Evolutionary conservation across 2,797 vertebrate species (phyloP), one percentile per base, ranked within the genome.

Genomic region (Salmo trutta): DNA sequence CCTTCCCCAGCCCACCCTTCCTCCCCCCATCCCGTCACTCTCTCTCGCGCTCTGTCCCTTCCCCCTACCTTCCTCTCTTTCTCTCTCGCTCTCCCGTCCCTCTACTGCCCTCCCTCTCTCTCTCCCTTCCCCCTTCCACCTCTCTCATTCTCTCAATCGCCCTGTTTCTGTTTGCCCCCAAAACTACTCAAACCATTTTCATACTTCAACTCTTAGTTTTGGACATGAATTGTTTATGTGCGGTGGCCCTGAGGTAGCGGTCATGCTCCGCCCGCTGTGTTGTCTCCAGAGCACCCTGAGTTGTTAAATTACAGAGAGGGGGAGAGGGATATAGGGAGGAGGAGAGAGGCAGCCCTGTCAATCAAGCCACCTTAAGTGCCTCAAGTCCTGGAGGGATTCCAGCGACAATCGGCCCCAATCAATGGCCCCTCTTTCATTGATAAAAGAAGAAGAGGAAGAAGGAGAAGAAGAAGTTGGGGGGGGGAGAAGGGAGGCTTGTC

Each of bases 341-440:
- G 36, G 4, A n/a, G 59, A 29, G 80, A 79, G 77, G 51, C 76
- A 75, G 69, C 73, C 19, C 84, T 88, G 86, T 92, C 92, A 86
- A 77, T 92, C 88, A 89, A 73, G 86, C 83, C 86, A 75, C 78
- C 78, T 90, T 88, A 83, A 74, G 80, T 81, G 84, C 77, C 84
- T 83, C 75, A 74, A 82, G 75, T 87, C 89, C 87, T 79, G 31
- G 77, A 80, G 87, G 54, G 85, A 84, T 83, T 87, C 85, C 82
- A 84, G 67, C 66, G 59, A 83, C 86, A 75, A 87, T 92, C 87
- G 79, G 80, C 83, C 77, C 65, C 80, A 71, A 89, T 92, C 89
- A 84, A 86, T 91, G 78, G 51, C 81, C 72, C 77, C 62, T 82
- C 71, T 85, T 89, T 89, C 83, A 89, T 90, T 89, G 90, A 92